Conservation (phyloP, 2,888 invertebrate genomes). For the Camponotus fellah region DNA sequence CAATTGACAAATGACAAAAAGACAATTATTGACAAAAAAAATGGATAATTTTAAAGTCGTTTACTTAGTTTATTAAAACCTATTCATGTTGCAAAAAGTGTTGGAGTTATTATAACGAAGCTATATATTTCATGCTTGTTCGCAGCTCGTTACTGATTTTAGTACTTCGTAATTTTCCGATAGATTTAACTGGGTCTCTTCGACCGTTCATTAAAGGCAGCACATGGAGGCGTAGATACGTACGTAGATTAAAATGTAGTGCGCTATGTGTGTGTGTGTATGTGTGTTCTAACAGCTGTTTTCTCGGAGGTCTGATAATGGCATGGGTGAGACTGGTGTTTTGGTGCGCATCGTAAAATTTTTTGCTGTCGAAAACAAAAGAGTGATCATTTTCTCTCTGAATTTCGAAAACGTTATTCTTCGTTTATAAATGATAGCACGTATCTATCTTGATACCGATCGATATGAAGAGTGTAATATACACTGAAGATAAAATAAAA, state of each 20-base stretch:
- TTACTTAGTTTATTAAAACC: not conserved
- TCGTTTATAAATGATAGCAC: not conserved
- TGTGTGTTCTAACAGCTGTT: slow-evolving; percentile 32
- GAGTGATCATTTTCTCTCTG: not conserved
- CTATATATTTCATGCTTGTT: slow-evolving; percentile 14
- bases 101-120: slow-evolving; percentile 5
- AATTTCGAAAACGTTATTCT: slow-evolving; percentile 9
- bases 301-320: slow-evolving; percentile 21
- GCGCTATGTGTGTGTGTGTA: slow-evolving; percentile 20
- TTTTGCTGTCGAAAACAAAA: slow-evolving; percentile 21
- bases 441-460: not conserved
- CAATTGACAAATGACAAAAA: not conserved
- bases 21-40: not conserved
- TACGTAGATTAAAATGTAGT: slow-evolving; percentile 37
- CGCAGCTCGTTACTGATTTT: slow-evolving; percentile 18
- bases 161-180: slow-evolving; percentile 3
- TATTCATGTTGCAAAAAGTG: not conserved
- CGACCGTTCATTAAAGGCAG: slow-evolving; percentile 3
- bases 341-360: slow-evolving; percentile 17
- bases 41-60: not conserved
- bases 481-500: slow-evolving; percentile 2
- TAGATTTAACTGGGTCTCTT: slow-evolving; percentile 2
- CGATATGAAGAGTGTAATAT: slow-evolving; percentile 21
- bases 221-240: slow-evolving; percentile 4
- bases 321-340: slow-evolving; percentile 14